Conservation (phyloP, 1,140 invertebrate genomes). For the Drosophila serrata region DNA sequence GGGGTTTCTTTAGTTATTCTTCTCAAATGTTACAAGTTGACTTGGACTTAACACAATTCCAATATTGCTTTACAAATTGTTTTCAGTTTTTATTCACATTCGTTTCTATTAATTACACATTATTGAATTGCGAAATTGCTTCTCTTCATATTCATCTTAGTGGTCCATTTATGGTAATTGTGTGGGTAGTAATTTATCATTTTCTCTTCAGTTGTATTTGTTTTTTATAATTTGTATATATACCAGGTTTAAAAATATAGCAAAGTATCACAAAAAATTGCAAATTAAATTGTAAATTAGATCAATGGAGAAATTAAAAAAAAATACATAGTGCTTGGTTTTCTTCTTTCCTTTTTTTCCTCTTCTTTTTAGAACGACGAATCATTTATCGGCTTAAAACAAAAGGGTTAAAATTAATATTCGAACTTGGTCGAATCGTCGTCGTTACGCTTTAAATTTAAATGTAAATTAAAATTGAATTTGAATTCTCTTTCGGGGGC, state of each 20-base stretch:
- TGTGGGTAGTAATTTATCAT: conserved; percentile 26
- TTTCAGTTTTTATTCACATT: conserved; percentile 39
- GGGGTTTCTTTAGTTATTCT: conserved; percentile 44
- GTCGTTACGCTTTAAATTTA: conserved; percentile 43
- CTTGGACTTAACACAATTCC: conserved; percentile 69
- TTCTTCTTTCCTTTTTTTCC: conserved; percentile 28
- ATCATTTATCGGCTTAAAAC: conserved; percentile 64
- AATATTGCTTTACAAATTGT: conserved; percentile 72
- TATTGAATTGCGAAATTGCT: conserved; percentile 46
- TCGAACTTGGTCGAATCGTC: conserved; percentile 66
- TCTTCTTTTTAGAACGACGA: conserved; percentile 55
- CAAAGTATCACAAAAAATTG: conserved; percentile 84
- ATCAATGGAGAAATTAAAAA: conserved; percentile 71
- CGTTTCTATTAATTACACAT: conserved; percentile 51
- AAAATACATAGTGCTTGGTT: conserved; percentile 48
- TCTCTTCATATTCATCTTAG: conserved; percentile 39
- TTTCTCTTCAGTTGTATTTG: conserved; percentile 58
- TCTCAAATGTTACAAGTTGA: conserved; percentile 73
- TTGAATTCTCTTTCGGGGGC: conserved; percentile 25
- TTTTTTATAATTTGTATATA: conserved; percentile 56
- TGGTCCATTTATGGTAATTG: conserved; percentile 44
- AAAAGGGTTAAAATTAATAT: conserved; percentile 71
- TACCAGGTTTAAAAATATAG: conserved; percentile 80
- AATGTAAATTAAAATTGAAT: conserved; percentile 58
- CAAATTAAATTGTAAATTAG: conserved; percentile 82